These are phyloP conservation scores for Diaperis boleti DNA, from an alignment of 2,888 invertebrate genomes.

Conservation along the genomic window DNA sequence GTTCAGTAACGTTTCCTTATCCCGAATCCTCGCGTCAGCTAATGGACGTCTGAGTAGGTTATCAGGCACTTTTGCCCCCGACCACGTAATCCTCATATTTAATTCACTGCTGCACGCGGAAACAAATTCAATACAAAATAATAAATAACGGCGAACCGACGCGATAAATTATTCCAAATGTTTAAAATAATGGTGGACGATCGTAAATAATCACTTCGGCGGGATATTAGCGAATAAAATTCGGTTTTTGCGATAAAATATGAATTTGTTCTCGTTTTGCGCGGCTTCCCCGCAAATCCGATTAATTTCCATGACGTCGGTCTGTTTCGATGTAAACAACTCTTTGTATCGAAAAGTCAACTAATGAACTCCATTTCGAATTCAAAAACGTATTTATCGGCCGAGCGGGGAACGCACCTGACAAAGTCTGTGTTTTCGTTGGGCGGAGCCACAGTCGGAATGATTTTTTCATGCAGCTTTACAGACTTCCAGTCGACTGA, in stretches of 20 bases:
- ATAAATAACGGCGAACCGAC: conserved; percentile 21
- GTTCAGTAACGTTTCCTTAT: conserved; percentile 34
- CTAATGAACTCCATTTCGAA: conserved; percentile 17
- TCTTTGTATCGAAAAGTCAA: conserved; percentile 6
- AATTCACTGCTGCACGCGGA: conserved; percentile 9
- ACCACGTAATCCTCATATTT: conserved; percentile 16
- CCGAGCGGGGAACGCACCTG: background rate
- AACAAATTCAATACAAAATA: background rate
- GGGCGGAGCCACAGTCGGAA: too few species aligned
- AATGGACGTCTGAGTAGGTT: conserved; percentile 32
- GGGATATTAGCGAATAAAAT: conserved; percentile 15
- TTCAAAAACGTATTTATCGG: conserved; percentile 7
- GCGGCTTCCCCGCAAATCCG: conserved; percentile 6
- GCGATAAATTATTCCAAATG: conserved; percentile 19
- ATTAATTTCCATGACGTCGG: conserved; percentile 17
- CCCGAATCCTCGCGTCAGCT: conserved; percentile 24
- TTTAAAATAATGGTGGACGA: conserved; percentile 5
- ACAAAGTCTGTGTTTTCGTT: background rate
- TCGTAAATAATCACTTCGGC: conserved; percentile 13
- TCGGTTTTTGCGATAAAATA: conserved; percentile 17
- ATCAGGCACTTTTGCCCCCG: conserved; percentile 12
- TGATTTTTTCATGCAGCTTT: too few species aligned
- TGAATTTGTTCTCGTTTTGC: conserved; percentile 1
- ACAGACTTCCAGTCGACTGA: too few species aligned
- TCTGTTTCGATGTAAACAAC: conserved; percentile 2